A percentile compares a stretch with the other conserved stretches of the same genome.
These are phyloP conservation scores for Ornithoptera priamus DNA, from an alignment of 2,888 invertebrate genomes.

Conservation along the genomic window DNA sequence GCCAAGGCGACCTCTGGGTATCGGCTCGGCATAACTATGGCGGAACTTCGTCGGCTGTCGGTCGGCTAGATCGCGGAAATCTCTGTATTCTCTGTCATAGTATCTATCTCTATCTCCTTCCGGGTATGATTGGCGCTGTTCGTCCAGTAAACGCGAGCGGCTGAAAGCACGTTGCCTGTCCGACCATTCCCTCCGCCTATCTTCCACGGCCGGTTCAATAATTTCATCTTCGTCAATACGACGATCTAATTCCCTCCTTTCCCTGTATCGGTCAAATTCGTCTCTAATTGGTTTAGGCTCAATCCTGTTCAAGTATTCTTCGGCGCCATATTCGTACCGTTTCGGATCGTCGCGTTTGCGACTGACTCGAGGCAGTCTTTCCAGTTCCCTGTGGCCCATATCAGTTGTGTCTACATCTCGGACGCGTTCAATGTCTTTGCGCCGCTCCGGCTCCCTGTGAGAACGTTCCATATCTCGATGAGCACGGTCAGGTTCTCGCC, in stretches of 20 bases:
- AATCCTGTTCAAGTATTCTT: slow-evolving; percentile 67
- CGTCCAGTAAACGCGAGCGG: slow-evolving; percentile 70
- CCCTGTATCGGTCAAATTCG: slow-evolving; percentile 67
- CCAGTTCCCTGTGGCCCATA: slow-evolving; percentile 62
- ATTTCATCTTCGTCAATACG: slow-evolving; percentile 74
- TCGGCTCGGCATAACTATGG: slow-evolving; percentile 85
- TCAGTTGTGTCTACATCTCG: slow-evolving; percentile 55
- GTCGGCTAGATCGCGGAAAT: slow-evolving; percentile 67
- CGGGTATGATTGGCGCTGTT: slow-evolving; percentile 68
- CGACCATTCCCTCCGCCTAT: slow-evolving; percentile 67
- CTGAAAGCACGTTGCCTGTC: slow-evolving; percentile 73
- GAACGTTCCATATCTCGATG: slow-evolving; percentile 55
- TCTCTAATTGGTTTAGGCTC: slow-evolving; percentile 66
- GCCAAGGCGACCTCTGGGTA: slow-evolving; percentile 74
- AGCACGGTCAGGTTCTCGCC: slow-evolving; percentile 72
- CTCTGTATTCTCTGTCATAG: slow-evolving; percentile 70
- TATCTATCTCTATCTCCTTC: slow-evolving; percentile 69
- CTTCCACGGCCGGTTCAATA: slow-evolving; percentile 70
- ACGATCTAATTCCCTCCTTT: slow-evolving; percentile 66
- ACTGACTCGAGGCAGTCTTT: slow-evolving; percentile 69
- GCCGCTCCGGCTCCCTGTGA: slow-evolving; percentile 46
- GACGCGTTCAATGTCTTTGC: slow-evolving; percentile 62
- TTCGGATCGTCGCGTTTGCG: slow-evolving; percentile 69
- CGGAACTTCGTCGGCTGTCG: slow-evolving; percentile 75
- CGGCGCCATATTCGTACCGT: slow-evolving; percentile 69